A percentile compares a stretch with the other conserved stretches of the same genome.
phyloP scores from a whole-genome alignment of 2,888 invertebrate genomes.

The Tetanocera ferruginea region DNA sequence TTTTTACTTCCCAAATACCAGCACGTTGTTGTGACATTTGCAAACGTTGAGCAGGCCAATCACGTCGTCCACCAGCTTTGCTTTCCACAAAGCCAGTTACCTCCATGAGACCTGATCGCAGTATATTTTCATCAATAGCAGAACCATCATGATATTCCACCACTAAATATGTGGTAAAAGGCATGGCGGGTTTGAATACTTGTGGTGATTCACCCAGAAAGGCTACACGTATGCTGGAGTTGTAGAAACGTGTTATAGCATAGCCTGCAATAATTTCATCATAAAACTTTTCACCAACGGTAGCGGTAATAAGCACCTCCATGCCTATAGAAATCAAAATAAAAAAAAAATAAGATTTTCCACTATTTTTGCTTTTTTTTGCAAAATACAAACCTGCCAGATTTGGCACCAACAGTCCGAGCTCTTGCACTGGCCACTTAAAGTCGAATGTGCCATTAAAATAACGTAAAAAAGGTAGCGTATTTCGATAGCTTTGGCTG shows the following conservation, averaged over 20 bases:
- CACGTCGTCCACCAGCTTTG: constrained; percentile 76
- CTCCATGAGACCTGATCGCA: constrained; percentile 77
- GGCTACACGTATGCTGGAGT: constrained; percentile 84
- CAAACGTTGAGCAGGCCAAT: constrained; percentile 75
- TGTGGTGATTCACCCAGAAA: constrained; percentile 93
- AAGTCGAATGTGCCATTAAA: constrained; percentile 92
- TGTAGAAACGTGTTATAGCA: constrained; percentile 88
- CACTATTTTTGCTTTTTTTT: not conserved
- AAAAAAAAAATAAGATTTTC: not conserved
- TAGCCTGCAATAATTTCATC: constrained; percentile 87
- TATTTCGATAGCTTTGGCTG: constrained; percentile 71
- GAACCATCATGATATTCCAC: constrained; percentile 95
- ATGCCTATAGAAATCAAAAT: constrained; percentile 72
- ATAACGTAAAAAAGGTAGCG: constrained; percentile 80
- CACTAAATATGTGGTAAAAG: constrained; percentile 87
- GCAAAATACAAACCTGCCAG: constrained; percentile 64
- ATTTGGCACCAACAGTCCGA: constrained; percentile 73
- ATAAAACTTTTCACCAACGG: constrained; percentile 88
- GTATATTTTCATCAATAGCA: constrained; percentile 76
- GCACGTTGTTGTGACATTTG: constrained; percentile 77
- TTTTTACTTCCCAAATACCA: constrained; percentile 86
- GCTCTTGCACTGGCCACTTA: constrained; percentile 85
- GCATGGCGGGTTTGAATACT: constrained; percentile 96
- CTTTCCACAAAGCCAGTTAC: constrained; percentile 77
- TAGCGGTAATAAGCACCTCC: constrained; percentile 86